Base-by-base conservation (phyloP, 2,888 invertebrate genomes). In the Metalampra italica region DNA sequence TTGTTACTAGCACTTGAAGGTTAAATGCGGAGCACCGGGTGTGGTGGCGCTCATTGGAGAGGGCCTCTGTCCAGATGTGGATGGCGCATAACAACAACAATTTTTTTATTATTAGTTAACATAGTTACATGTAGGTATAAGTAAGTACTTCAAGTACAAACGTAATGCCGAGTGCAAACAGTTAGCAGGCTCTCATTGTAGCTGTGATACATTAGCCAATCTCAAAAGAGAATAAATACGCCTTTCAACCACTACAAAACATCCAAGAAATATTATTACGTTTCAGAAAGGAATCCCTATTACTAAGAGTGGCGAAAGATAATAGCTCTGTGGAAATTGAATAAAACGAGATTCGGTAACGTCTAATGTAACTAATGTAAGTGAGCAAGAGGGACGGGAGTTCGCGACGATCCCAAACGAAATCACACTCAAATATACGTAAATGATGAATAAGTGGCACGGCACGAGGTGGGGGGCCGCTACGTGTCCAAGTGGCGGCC, bases 361-460 rank as follows among this genome's bases (percentile, higher is more conserved):
- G 70, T 74, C 69, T 75, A 77, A 80, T 77, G 74, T 82, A 75
- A 81, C 77, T 79, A 80, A 81, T 81, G 77, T 81, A 79, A 81
- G 75, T 72, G 75, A 78, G 75, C 72, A 72, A 73, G 74, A 75
- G 78, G 71, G 66, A 56, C 62, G 68, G 60, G 69, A 75, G 71
- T 77, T 74, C 68, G 66, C 68, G 76, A 76, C 74, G 73, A 78
- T 82, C 76, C 78, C 75, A 78, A 82, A 82, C 78, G 76, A 83
- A 85, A 88, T 85, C 85, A 82, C 81, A 82, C 84, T 82, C 78
- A 81, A 84, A 84, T 81, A 80, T 82, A 80, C 78, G 75, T 78
- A 86, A 85, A 84, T 83, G 84, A 84, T 82, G 83, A 82, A 76
- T 82, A 83, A 84, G 82, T 80, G 76, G 73, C 68, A 64, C 62